Evolutionary conservation across 30 jellyfish, hydroid and myxozoan species (phyloP).

Genomic region (Aurelia sp.): DNA sequence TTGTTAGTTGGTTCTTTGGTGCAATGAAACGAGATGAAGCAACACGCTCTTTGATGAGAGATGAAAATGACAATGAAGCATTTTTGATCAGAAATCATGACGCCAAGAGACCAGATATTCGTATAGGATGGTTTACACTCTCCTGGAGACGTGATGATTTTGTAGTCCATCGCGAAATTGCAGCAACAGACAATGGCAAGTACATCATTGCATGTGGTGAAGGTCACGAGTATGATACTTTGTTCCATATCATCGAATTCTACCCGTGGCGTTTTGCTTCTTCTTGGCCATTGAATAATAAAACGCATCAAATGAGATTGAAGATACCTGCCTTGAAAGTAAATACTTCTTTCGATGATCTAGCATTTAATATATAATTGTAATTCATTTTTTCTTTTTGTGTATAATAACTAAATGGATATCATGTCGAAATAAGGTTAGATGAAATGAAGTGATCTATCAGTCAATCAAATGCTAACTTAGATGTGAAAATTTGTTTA

Average conservation of each 20-base stretch:
- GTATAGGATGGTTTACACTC: slow-evolving; percentile 77
- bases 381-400: too few relatives aligned
- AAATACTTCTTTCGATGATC: too few relatives aligned
- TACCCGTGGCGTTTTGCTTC: neutral
- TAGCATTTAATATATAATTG: too few relatives aligned
- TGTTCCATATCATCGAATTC: slow-evolving; percentile 73
- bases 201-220: slow-evolving; percentile 64
- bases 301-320: too few relatives aligned
- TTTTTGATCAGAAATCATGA: slow-evolving; percentile 90
- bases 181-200: slow-evolving; percentile 84
- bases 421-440: too few relatives aligned
- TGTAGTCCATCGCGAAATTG: slow-evolving; percentile 79
- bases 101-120: slow-evolving; percentile 55
- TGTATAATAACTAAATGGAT: too few relatives aligned
- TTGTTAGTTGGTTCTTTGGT: slow-evolving; percentile 95
- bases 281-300: too few relatives aligned
- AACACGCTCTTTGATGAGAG: slow-evolving; percentile 57
- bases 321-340: too few relatives aligned
- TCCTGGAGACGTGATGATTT: slow-evolving; percentile 85
- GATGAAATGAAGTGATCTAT: too few relatives aligned
- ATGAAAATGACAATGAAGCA: slow-evolving; percentile 85
- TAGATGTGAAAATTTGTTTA: too few relatives aligned
- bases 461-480: too few relatives aligned
- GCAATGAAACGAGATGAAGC: slow-evolving; percentile 91
- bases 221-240: slow-evolving; percentile 69